Evolutionary conservation across 30 jellyfish, hydroid and myxozoan species (phyloP).

Genomic region (Mastigias papua): DNA sequence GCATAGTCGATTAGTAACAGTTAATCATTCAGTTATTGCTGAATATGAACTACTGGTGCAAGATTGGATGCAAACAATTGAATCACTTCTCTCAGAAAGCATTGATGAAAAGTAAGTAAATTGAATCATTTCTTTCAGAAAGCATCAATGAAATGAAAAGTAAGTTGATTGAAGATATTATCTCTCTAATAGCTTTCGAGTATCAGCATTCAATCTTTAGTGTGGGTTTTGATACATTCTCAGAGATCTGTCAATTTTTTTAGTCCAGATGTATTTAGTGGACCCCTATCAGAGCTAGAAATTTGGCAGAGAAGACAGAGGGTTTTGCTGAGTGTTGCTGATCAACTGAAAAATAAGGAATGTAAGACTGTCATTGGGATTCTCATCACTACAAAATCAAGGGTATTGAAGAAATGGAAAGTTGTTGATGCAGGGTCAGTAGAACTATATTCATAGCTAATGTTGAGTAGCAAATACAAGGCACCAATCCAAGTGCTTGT

Average conservation of each 20-base stretch:
- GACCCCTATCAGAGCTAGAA: constrained; percentile 81
- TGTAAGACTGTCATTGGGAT: constrained; percentile 82
- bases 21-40: constrained; percentile 50
- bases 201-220: too few species aligned
- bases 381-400: constrained; percentile 83
- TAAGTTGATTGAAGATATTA: constrained; percentile 18
- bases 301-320: constrained; percentile 79
- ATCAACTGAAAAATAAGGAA: constrained; percentile 84
- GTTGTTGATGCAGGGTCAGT: constrained; percentile 81
- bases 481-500: too few species aligned
- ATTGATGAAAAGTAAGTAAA: constrained; percentile 74
- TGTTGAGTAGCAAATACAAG: neutral
- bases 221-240: too few species aligned
- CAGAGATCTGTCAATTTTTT: too few species aligned
- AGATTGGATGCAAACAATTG: constrained; percentile 86
- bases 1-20: constrained; percentile 65
- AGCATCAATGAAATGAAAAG: constrained; percentile 77
- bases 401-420: constrained; percentile 84
- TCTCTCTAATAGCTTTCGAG: too few species aligned
- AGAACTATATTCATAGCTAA: neutral
- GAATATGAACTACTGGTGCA: constrained; percentile 80
- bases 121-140: constrained; percentile 52
- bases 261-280: constrained; percentile 69
- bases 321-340: constrained; percentile 65
- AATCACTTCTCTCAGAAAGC: constrained; percentile 68